Evolutionary conservation across 2,113 vertebrate species (phyloP), one percentile per base, ranked within the genome.

Genomic region (Caranx ignobilis): DNA sequence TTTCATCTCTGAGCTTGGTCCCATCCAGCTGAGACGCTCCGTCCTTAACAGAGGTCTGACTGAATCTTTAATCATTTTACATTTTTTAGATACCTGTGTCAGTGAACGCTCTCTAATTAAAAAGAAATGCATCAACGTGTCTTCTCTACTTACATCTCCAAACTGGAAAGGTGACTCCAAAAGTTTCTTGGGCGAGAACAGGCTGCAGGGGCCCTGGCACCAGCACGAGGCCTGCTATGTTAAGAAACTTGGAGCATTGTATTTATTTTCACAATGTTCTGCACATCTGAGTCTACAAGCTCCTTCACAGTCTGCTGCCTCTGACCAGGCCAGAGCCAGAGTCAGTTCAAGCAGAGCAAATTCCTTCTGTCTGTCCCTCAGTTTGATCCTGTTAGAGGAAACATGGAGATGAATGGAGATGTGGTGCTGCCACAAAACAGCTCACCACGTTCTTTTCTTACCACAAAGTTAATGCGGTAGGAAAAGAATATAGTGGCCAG

Each of bases 61-160:
- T 90, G 15, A 77, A 79, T 89, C 18, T 87, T 88, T 89, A 21
- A 89, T 66, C 19, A 1, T 68, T 67, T 72, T 76, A 54, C 73
- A 86, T 86, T 74, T 86, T 82, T 84, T 79, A 91, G 77, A 70
- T 80, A 85, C 83, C 83, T 73, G 48, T 83, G 84, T 79, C 84
- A 76, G 72, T n/a, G 32, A 79, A 47, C 48, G 52, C 39, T 57
- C 39, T 32, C 41, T 63, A 77, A 89, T 87, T 90, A 87, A 87
- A 87, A 77, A 82, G 82, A 64, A 70, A 91, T 76, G 65, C 47
- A 45, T 63, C 57, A 69, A 71, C 39, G 41, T 74, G 87, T 82
- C 72, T 0, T 39, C 66, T 65, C 21, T 3, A n/a, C 65, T 87
- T 57, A 55, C 52, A 43, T 71, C 78, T 75, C 21, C 45, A 45